Evolutionary conservation across 2,113 vertebrate genomes (phyloP).

Genomic region (Gobius niger): DNA sequence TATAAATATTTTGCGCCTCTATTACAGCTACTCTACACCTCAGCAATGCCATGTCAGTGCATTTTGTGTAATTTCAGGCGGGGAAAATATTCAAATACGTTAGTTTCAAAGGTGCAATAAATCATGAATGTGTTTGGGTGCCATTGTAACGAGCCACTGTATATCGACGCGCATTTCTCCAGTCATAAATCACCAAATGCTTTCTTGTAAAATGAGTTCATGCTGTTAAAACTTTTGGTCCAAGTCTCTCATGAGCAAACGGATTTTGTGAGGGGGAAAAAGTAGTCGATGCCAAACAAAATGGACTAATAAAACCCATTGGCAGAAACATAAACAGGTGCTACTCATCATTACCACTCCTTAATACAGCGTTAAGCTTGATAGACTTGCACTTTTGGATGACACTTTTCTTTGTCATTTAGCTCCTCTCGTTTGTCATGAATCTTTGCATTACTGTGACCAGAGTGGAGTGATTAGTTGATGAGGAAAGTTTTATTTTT

Average conservation of each 20-base stretch:
- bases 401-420: no score
- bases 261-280: conserved; percentile 48
- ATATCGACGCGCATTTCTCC: neutral
- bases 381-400: neutral
- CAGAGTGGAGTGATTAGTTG: no score
- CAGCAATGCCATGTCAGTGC: neutral
- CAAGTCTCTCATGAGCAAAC: conserved; percentile 19
- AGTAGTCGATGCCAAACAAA: conserved; percentile 19
- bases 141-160: neutral
- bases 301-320: conserved; percentile 28
- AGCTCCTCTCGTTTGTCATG: no score
- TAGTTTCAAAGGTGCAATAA: neutral
- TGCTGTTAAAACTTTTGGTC: conserved; percentile 18
- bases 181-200: neutral
- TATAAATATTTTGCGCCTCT: neutral
- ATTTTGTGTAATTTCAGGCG: neutral
- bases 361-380: neutral
- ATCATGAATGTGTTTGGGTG: neutral
- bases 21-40: neutral
- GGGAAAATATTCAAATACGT: neutral
- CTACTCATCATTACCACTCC: conserved; percentile 30
- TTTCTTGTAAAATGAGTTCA: neutral
- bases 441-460: no score
- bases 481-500: no score
- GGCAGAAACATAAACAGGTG: conserved; percentile 49